A percentile compares a stretch with the other conserved stretches of the same genome.
These are phyloP conservation scores for Daubentonia madagascariensis DNA, from an alignment of 2,113 vertebrate species.

Conservation along the genomic window DNA sequence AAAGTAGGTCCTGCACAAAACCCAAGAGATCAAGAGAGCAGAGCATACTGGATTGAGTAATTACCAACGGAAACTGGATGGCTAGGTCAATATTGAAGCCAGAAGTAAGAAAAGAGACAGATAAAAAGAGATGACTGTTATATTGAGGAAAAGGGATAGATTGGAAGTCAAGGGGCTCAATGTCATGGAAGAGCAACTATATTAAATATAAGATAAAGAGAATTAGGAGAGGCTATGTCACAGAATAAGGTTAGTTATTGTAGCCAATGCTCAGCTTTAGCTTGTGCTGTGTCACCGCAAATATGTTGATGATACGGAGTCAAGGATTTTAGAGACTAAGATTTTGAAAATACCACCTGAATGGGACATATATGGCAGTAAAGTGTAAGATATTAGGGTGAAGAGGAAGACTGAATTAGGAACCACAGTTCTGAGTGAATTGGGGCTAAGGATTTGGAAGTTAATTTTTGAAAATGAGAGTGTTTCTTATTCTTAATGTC, in stretches of 20 bases:
- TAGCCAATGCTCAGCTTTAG: background rate
- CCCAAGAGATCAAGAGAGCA: background rate
- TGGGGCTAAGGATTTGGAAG: background rate
- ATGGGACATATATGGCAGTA: background rate
- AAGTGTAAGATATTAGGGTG: background rate
- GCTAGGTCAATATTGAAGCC: background rate
- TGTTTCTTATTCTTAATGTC: background rate
- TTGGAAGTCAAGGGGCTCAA: background rate
- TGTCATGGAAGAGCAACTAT: background rate
- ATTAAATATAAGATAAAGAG: background rate
- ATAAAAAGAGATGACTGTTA: background rate
- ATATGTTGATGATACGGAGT: background rate
- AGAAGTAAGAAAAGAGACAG: background rate
- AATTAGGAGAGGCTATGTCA: background rate
- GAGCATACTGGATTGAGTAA: background rate
- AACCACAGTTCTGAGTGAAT: background rate
- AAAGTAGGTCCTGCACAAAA: background rate
- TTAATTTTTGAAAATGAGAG: background rate
- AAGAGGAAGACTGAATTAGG: background rate
- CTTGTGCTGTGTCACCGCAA: background rate
- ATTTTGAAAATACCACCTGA: background rate
- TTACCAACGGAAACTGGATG: background rate
- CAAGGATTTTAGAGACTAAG: background rate
- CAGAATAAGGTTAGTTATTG: background rate
- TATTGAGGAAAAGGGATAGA: background rate